Evolutionary conservation across 2,113 vertebrate genomes (phyloP).

Genomic region (Rhabdomys dilectus): DNA sequence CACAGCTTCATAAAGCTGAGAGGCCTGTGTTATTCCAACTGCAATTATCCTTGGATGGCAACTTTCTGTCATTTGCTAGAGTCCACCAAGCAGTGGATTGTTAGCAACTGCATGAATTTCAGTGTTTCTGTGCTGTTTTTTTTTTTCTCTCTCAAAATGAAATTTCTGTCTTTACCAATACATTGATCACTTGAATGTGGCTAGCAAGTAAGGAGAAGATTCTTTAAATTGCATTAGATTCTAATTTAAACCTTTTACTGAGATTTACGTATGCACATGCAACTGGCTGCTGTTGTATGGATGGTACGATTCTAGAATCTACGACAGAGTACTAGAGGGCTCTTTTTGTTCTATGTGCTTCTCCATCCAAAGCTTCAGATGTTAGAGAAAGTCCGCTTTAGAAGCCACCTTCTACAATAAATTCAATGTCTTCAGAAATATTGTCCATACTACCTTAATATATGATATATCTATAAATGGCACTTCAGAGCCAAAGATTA

Average conservation of each 20-base stretch:
- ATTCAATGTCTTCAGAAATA: constrained; percentile 10
- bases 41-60: neutral
- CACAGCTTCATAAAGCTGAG: neutral
- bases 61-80: neutral
- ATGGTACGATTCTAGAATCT: neutral
- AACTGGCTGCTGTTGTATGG: neutral
- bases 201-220: neutral
- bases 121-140: neutral
- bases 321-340: rapidly evolving
- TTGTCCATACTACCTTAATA: constrained; percentile 28
- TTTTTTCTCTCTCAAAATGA: neutral
- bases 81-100: neutral
- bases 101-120: neutral
- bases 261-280: neutral
- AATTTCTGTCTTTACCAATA: neutral
- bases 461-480: neutral
- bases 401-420: constrained; percentile 16
- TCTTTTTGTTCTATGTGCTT: neutral
- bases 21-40: neutral
- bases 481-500: constrained; percentile 38
- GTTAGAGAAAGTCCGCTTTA: neutral
- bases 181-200: neutral
- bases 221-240: neutral
- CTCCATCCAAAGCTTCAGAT: neutral
- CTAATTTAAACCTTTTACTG: neutral